These are phyloP conservation scores for Eulemur macaco DNA, from an alignment of 2,113 vertebrate species.

Conservation along the genomic window DNA sequence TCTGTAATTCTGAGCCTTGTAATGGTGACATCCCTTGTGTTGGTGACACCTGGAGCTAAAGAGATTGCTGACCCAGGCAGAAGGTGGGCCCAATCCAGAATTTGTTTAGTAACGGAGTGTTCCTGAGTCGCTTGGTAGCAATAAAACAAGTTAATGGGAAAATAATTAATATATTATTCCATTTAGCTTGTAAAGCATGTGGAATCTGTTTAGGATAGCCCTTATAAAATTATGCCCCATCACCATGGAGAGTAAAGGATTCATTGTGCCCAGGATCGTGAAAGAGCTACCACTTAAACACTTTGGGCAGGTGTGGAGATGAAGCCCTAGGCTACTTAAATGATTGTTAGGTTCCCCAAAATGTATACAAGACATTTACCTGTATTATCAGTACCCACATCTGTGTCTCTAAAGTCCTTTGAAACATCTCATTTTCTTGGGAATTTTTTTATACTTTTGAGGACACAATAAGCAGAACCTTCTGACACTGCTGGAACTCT, in stretches of 20 bases:
- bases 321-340: neutral
- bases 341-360: neutral
- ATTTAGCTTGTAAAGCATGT: neutral
- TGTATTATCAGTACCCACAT: neutral
- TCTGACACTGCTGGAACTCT: neutral
- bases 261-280: neutral
- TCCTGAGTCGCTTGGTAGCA: neutral
- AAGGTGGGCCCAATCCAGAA: neutral
- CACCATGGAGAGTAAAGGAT: neutral
- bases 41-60: neutral
- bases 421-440: neutral
- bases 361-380: neutral
- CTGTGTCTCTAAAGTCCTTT: neutral
- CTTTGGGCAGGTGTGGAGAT: neutral
- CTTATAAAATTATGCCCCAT: neutral
- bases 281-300: neutral
- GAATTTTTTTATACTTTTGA: constrained; percentile 8
- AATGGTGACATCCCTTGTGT: neutral
- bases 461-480: neutral
- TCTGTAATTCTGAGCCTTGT: neutral
- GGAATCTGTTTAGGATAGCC: neutral
- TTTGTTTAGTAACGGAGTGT: neutral
- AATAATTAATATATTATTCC: neutral
- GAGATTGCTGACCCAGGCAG: neutral
- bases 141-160: constrained; percentile 21